Conservation (phyloP, 2,797 vertebrate species). For the Aldrovandia affinis region DNA sequence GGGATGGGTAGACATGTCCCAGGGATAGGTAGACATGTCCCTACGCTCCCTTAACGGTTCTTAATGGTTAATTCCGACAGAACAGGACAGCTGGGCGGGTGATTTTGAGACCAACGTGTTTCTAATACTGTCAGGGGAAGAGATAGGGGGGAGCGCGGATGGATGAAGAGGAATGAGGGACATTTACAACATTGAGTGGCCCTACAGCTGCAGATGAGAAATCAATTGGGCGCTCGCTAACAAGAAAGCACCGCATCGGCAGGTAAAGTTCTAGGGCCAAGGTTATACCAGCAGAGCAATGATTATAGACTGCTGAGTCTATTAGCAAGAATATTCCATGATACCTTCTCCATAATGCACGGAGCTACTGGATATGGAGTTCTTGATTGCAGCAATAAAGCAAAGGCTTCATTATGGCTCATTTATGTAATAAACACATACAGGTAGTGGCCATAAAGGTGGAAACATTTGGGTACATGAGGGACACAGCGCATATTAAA, state of each 20-base stretch:
- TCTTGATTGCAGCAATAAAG: not conserved
- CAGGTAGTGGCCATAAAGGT: no score
- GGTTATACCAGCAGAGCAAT: conserved; percentile 25
- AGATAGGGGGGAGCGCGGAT: not conserved
- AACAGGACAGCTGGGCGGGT: not conserved
- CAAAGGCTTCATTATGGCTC: not conserved
- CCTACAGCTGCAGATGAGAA: not conserved
- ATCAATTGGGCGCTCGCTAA: conserved; percentile 31
- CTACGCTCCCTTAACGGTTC: no score
- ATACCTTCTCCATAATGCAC: not conserved
- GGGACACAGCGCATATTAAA: no score
- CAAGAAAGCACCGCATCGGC: conserved; percentile 28
- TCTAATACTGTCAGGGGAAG: not conserved
- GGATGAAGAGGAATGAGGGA: not conserved
- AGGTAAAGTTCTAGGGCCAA: conserved; percentile 8
- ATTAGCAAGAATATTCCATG: not conserved
- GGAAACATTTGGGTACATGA: no score
- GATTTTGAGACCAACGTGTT: not conserved
- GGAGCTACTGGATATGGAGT: not conserved
- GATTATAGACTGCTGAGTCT: conserved; percentile 1
- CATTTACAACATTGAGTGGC: not conserved
- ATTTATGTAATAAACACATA: not conserved
- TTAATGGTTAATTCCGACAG: not conserved
- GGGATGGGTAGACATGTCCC: no score
- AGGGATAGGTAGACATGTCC: no score